A percentile compares a stretch with the other conserved stretches of the same genome.
phyloP scores from a whole-genome alignment of 2,888 invertebrate species.

The Lymantria dispar region DNA sequence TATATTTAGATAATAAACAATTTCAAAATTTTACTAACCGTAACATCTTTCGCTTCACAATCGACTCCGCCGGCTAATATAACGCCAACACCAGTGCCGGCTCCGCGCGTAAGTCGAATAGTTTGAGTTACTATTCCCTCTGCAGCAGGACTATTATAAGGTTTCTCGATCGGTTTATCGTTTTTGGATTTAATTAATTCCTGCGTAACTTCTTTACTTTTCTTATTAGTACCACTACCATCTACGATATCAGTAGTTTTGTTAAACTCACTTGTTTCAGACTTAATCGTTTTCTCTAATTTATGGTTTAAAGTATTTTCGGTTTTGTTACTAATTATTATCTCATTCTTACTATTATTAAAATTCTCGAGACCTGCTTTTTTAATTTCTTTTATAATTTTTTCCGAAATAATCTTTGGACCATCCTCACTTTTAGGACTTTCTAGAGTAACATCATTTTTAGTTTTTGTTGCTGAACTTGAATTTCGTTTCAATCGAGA shows the following conservation, averaged over 20 bases:
- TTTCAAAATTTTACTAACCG: slow-evolving; percentile 79
- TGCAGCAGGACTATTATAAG: slow-evolving; percentile 33
- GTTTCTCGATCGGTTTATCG: slow-evolving; percentile 34
- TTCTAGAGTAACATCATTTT: slow-evolving; percentile 55
- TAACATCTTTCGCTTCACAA: slow-evolving; percentile 95
- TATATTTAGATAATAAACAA: not conserved
- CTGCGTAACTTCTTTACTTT: slow-evolving; percentile 32
- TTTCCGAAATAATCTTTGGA: slow-evolving; percentile 57
- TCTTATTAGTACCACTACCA: slow-evolving; percentile 8
- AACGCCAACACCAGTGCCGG: slow-evolving; percentile 89
- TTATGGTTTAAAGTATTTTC: slow-evolving; percentile 30
- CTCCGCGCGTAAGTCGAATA: slow-evolving; percentile 63
- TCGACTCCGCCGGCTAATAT: slow-evolving; percentile 94
- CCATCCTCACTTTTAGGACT: slow-evolving; percentile 59
- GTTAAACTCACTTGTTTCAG: slow-evolving; percentile 31
- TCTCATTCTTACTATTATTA: slow-evolving; percentile 36
- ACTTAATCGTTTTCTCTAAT: slow-evolving; percentile 37
- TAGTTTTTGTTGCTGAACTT: slow-evolving; percentile 63
- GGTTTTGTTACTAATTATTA: slow-evolving; percentile 29
- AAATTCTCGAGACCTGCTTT: slow-evolving; percentile 59
- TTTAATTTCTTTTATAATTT: slow-evolving; percentile 63
- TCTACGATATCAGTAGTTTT: slow-evolving; percentile 26
- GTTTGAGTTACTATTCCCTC: slow-evolving; percentile 47
- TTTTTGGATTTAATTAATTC: slow-evolving; percentile 29
- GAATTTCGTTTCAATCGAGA: slow-evolving; percentile 72